Percentiles rank a stretch among this genome's conserved stretches.
Evolutionary conservation across 2,797 vertebrate genomes (phyloP).

Genomic region (Staurois parvus): DNA sequence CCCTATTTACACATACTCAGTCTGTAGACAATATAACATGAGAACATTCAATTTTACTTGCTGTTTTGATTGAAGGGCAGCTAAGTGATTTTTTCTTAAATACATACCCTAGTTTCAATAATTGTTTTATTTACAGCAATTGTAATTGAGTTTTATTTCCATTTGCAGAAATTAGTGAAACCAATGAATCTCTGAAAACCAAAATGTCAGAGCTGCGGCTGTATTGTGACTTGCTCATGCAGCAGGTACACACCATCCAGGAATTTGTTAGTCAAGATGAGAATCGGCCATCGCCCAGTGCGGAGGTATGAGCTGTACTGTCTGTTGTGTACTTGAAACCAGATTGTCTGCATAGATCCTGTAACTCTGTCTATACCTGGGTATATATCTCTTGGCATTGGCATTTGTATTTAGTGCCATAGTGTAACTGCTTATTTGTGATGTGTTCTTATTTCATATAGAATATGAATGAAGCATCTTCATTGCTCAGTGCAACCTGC

Average conservation of each 20-base stretch:
- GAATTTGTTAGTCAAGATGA: slow-evolving; percentile 84
- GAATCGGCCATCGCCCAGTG: slow-evolving; percentile 75
- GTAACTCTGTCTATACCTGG: background rate
- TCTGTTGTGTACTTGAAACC: background rate
- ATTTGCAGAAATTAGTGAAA: slow-evolving; percentile 85
- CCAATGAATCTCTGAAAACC: slow-evolving; percentile 93
- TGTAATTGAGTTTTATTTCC: background rate
- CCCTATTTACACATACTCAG: too few relatives aligned
- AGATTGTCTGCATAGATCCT: background rate
- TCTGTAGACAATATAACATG: too few relatives aligned
- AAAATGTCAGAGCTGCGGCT: slow-evolving; percentile 98
- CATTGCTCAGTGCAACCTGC: slow-evolving; percentile 94
- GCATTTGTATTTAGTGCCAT: too few relatives aligned
- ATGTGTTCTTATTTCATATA: slow-evolving; percentile 70
- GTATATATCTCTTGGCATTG: too few relatives aligned
- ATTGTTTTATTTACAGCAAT: too few relatives aligned
- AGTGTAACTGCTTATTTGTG: background rate
- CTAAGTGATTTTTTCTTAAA: too few relatives aligned
- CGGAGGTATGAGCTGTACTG: slow-evolving; percentile 79
- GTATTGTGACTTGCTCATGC: slow-evolving; percentile 96
- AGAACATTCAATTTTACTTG: too few relatives aligned
- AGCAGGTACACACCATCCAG: slow-evolving; percentile 96
- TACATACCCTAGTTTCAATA: too few relatives aligned
- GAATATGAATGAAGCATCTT: slow-evolving; percentile 90
- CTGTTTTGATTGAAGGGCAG: too few relatives aligned